Evolutionary conservation across 2,113 vertebrate species (phyloP).

Genomic region (Echinops telfairi): DNA sequence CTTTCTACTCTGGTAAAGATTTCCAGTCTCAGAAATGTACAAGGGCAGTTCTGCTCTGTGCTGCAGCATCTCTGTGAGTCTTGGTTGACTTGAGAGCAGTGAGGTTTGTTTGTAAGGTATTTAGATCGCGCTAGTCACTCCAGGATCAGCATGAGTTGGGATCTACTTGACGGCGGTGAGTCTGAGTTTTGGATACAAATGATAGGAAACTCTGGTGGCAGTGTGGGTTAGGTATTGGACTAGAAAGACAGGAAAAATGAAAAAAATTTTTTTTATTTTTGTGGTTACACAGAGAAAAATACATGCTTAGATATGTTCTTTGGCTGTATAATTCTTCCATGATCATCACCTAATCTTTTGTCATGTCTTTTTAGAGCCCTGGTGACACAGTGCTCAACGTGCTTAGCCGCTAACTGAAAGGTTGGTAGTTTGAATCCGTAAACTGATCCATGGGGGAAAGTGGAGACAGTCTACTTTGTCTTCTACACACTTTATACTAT

Average conservation of each 20-base stretch:
- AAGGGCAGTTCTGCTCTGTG: too few relatives aligned
- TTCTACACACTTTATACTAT: neutral
- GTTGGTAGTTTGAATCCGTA: neutral
- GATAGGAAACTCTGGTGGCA: neutral
- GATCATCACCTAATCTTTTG: neutral
- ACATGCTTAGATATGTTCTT: slow-evolving; percentile 1
- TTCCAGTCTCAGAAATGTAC: too few relatives aligned
- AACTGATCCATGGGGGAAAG: neutral
- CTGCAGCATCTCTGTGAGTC: too few relatives aligned
- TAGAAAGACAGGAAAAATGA: slow-evolving; percentile 37
- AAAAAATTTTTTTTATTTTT: neutral
- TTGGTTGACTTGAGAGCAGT: too few relatives aligned
- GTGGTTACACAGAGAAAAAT: neutral
- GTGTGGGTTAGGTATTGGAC: neutral
- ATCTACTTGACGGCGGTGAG: neutral
- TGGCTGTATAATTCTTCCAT: slow-evolving; percentile 31
- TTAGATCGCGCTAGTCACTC: too few relatives aligned
- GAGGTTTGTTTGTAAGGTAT: too few relatives aligned
- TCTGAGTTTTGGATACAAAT: neutral
- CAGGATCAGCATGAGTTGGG: too few relatives aligned
- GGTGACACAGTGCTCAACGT: neutral
- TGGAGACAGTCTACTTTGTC: neutral
- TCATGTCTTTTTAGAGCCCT: neutral
- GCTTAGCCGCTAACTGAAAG: neutral
- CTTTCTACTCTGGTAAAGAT: too few relatives aligned